Evolutionary conservation across 35 echinoderm and acorn worm genomes (phyloP).

Genomic region (Anneissia japonica): DNA sequence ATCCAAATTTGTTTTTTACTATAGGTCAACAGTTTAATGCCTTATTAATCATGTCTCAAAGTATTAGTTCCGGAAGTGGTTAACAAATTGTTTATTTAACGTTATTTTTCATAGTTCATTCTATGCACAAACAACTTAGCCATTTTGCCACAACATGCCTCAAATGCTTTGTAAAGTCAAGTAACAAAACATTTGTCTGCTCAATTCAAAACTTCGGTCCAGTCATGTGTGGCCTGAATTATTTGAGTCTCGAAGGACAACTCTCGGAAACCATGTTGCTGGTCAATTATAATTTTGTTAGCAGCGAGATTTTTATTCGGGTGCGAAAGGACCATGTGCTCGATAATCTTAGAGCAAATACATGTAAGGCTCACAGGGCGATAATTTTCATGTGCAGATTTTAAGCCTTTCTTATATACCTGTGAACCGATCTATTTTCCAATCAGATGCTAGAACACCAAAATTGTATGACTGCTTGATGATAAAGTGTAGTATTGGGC

Average conservation of each 20-base stretch:
- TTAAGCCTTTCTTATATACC: conserved; percentile 43
- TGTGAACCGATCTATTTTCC: conserved; percentile 32
- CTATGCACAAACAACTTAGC: too few relatives aligned
- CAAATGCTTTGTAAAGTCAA: conserved; percentile 9
- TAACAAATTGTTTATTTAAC: too few relatives aligned
- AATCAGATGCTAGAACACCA: conserved; percentile 22
- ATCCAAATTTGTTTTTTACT: too few relatives aligned
- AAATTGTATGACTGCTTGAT: conserved; percentile 42
- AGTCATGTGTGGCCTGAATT: conserved; percentile 33
- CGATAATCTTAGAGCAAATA: conserved; percentile 44
- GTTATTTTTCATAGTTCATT: too few relatives aligned
- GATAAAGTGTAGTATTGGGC: conserved; percentile 28
- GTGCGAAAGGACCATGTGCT: conserved; percentile 43
- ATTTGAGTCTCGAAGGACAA: conserved; percentile 38
- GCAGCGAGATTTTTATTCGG: conserved; percentile 32
- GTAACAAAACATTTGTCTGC: conserved; percentile 30
- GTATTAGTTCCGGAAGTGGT: too few relatives aligned
- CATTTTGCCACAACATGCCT: too few relatives aligned
- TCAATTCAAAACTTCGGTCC: conserved; percentile 24
- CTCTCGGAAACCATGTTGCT: conserved; percentile 53
- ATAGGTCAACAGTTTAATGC: too few relatives aligned
- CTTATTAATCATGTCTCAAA: too few relatives aligned
- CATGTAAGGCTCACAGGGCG: conserved; percentile 45
- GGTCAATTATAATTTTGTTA: conserved; percentile 46
- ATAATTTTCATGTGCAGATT: conserved; percentile 35